A percentile compares a stretch with the other conserved stretches of the same genome.
Evolutionary conservation across 2,888 invertebrate genomes (phyloP).

Genomic region (Morinoia aosen): DNA sequence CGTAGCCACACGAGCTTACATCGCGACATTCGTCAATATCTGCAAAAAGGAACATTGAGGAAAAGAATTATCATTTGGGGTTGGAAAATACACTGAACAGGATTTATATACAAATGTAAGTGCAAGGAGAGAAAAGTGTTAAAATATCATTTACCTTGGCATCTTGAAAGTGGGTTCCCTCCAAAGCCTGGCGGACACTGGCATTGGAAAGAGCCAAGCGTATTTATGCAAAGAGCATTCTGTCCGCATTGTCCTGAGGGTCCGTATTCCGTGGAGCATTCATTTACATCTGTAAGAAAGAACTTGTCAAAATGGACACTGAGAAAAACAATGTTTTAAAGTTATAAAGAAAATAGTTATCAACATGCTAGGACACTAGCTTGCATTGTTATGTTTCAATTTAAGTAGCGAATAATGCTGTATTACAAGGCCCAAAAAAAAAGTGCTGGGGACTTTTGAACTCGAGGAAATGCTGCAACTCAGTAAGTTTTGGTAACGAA

Average conservation of each 20-base stretch:
- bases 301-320: conserved; percentile 43
- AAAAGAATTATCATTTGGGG: neutral
- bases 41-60: conserved; percentile 67
- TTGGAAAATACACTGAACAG: neutral
- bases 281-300: conserved; percentile 82
- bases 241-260: conserved; percentile 87
- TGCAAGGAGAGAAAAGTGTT: neutral
- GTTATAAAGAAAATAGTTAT: neutral
- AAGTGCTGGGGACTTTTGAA: no score
- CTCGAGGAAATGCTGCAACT: no score
- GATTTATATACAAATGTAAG: neutral
- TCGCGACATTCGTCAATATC: conserved; percentile 88
- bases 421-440: no score
- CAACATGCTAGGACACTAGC: neutral
- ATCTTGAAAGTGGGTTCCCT: conserved; percentile 86
- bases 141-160: conserved; percentile 74
- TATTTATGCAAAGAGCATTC: conserved; percentile 85
- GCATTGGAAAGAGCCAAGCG: conserved; percentile 84
- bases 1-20: conserved; percentile 82
- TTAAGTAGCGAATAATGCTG: no score
- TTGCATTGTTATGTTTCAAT: neutral
- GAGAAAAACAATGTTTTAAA: neutral
- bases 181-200: conserved; percentile 87
- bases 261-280: conserved; percentile 85
- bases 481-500: no score